Evolutionary conservation across 1,140 invertebrate species (phyloP).

Genomic region (Spodoptera litura): DNA sequence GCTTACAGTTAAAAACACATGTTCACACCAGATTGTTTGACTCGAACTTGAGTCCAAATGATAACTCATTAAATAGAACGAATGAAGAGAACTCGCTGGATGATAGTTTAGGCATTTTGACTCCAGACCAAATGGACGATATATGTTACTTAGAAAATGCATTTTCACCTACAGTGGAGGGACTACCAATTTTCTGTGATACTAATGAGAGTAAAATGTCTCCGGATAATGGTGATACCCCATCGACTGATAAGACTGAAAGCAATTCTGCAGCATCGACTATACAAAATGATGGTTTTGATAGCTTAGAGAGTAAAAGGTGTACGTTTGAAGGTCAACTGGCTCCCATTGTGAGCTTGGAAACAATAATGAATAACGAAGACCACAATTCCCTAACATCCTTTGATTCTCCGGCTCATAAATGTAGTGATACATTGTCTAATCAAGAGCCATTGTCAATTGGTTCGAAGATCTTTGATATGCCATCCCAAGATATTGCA

Average conservation of each 20-base stretch:
- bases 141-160: constrained; percentile 87
- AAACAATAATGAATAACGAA: constrained; percentile 61
- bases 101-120: constrained; percentile 93
- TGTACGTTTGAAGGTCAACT: constrained; percentile 58
- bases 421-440: constrained; percentile 54
- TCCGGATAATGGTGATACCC: constrained; percentile 81
- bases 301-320: constrained; percentile 62
- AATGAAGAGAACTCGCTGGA: constrained; percentile 93
- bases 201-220: constrained; percentile 76
- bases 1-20: constrained; percentile 79
- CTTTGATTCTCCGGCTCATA: constrained; percentile 42
- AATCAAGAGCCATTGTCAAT: constrained; percentile 54
- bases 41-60: constrained; percentile 79
- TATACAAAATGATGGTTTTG: constrained; percentile 81
- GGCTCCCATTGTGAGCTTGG: constrained; percentile 69
- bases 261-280: constrained; percentile 82
- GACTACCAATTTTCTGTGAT: constrained; percentile 81
- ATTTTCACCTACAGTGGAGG: constrained; percentile 87
- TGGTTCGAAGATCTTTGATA: constrained; percentile 41
- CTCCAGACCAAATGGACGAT: constrained; percentile 94
- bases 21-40: constrained; percentile 71
- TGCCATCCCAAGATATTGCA: constrained; percentile 37
- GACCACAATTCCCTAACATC: constrained; percentile 50
- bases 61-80: constrained; percentile 83
- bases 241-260: constrained; percentile 85